Base-by-base conservation (phyloP, 1,140 invertebrate species). In the Globodera ellingtonae region DNA sequence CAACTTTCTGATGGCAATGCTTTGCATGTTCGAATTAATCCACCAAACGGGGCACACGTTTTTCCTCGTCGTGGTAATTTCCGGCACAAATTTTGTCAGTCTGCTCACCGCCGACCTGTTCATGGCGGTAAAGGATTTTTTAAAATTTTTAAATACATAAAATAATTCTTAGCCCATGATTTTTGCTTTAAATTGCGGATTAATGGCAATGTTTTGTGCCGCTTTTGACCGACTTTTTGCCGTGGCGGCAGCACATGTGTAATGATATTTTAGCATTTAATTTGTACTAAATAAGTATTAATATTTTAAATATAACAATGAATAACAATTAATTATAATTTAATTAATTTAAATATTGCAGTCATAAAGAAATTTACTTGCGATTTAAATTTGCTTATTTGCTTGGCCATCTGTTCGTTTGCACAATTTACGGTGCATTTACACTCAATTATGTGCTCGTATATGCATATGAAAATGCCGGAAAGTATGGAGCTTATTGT, bases 1-100 rank as follows among this genome's bases (percentile, higher is more conserved):
- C 59, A 77, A 77, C 48, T 77, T 67, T 66, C 48, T 77, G 69
- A 77, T 77, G 75, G 75, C 75, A 13, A 62, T 65, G 48, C 44
- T 77, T 62, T 77, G 75, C 67, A 21, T 77, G 44, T 62, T 21
- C 48, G 75, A 77, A n/a, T 13, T 77, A n/a, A 24, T 77, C 65
- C 75, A 77, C 48, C 62, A 65, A 46, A 67, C 74, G 44, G 73
- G 73, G 35, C 73, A 75, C 62, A 59, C 47, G 6, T 18, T 75
- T 44, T 75, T 75, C 62, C n/a, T 65, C 59, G 59, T 21, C 13
- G 59, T 65, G 2, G 59, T 65, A 35, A 35, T 35, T 35, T 35
- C 35, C 35, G 35, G 35, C 35, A 35, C 35, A 35, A 35, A 35
- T 35, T 65, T 65, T 21, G 21, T 65, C 59, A 15, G 13, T 21